Evolutionary conservation across 1,140 invertebrate species (phyloP), one percentile per base, ranked within the genome.

Genomic region (Pogonomyrmex barbatus): DNA sequence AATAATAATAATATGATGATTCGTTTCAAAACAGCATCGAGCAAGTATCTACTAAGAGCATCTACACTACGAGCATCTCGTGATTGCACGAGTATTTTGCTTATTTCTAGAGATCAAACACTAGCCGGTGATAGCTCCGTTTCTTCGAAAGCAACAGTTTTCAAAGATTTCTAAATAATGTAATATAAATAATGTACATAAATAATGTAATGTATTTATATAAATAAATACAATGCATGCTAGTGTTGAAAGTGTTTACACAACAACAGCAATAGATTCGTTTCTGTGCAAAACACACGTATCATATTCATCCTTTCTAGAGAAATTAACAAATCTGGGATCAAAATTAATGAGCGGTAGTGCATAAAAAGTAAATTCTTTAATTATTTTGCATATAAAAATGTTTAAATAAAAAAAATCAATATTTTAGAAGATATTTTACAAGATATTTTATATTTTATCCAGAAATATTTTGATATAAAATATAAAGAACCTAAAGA

Each of bases 81-180:
- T 63, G 14, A 63, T 39, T 17, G 5, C 14, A 0, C 33, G 33
- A 5, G 12, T 63, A 63, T 63, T 63, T 39, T 36, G 14, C 17
- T 67, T 24, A 67, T 42, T 45, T 67, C 63, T 3, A 67, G 17
- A 2, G 17, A 67, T 67, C 63, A 14, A 17, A 42, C 36, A 24
- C 24, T 24, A 24, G 24, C 24, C 24, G 24, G 24, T 24, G 24
- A 24, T 24, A 24, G 24, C 10, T 5, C 6, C 33, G 14, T 17
- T 63, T 39, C 33, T 63, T 39, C 5, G 6, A 63, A 63, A 39
- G 36, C 5, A 36, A 63, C 1, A 39, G 14, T 39, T 63, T 67
- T 67, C 36, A 67, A 67, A 5, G 17, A 67, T 24, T 42, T 67
- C 42, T 67, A 17, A 36, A 63, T 63, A 63, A 63, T 24, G 24